Conservation (phyloP, 2,113 vertebrate genomes). For the Paralichthys olivaceus region DNA sequence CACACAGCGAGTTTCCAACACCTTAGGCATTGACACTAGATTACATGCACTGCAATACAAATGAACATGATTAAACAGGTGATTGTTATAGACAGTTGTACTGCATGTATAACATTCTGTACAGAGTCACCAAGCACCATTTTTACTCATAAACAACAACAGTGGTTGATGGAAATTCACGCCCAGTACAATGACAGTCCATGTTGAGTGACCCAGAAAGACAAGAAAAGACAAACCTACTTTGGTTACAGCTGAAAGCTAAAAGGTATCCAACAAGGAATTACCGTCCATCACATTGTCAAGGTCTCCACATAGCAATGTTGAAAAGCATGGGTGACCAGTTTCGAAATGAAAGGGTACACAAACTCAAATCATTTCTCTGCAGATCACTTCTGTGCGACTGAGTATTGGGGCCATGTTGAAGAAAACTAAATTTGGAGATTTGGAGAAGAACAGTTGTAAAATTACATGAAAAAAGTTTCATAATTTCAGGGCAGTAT, state of each 20-base stretch:
- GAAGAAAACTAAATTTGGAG: no score
- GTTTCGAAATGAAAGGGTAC: slow-evolving; percentile 40
- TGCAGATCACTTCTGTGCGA: neutral
- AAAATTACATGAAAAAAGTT: no score
- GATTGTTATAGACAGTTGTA: slow-evolving; percentile 43
- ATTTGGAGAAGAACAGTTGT: no score
- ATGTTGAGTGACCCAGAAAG: slow-evolving; percentile 39
- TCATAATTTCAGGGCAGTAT: no score
- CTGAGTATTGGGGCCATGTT: no score
- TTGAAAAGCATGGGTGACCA: slow-evolving; percentile 38
- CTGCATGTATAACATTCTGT: slow-evolving; percentile 61
- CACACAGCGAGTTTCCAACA: slow-evolving; percentile 41
- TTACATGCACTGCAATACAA: slow-evolving; percentile 48
- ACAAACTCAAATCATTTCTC: slow-evolving; percentile 34
- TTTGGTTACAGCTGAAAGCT: slow-evolving; percentile 67
- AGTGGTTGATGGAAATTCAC: slow-evolving; percentile 39
- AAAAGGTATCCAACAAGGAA: slow-evolving; percentile 44
- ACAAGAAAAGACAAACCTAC: slow-evolving; percentile 54
- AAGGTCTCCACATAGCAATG: slow-evolving; percentile 48
- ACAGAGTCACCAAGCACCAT: slow-evolving; percentile 63
- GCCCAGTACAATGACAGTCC: slow-evolving; percentile 46
- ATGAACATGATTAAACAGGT: slow-evolving; percentile 30
- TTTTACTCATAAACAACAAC: slow-evolving; percentile 50
- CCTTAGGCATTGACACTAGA: slow-evolving; percentile 25
- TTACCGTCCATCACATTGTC: slow-evolving; percentile 45